These are phyloP conservation scores for Scomberomorus guttatus DNA, from an alignment of 2,797 vertebrate species.

Conservation along the genomic window DNA sequence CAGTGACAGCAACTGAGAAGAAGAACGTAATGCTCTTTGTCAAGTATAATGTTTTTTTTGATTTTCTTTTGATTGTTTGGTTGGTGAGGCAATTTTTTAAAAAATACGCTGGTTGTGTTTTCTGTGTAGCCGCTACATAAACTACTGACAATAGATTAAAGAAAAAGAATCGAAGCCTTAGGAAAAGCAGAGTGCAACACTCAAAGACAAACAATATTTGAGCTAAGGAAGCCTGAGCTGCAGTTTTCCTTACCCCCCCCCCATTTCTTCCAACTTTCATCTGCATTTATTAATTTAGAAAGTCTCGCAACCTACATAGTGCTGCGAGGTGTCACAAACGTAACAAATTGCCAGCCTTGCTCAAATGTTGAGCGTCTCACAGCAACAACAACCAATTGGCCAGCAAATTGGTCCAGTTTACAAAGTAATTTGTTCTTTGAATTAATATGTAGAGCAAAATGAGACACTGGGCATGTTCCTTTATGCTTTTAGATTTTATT, in stretches of 20 bases:
- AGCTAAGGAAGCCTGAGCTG: slow-evolving; percentile 25
- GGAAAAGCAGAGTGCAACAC: slow-evolving; percentile 33
- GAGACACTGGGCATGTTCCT: slow-evolving; percentile 17
- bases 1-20: slow-evolving; percentile 20
- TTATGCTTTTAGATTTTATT: slow-evolving; percentile 52
- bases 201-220: slow-evolving; percentile 26
- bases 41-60: slow-evolving; percentile 21
- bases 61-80: slow-evolving; percentile 13
- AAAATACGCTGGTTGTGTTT: slow-evolving; percentile 16
- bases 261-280: slow-evolving; percentile 20
- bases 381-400: background rate
- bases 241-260: background rate
- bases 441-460: slow-evolving; percentile 13
- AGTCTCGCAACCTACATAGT: slow-evolving; percentile 7
- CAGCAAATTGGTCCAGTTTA: slow-evolving; percentile 52
- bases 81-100: background rate
- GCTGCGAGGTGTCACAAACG: slow-evolving; percentile 16
- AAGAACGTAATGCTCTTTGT: background rate
- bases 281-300: slow-evolving; percentile 44
- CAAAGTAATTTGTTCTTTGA: slow-evolving; percentile 37
- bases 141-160: slow-evolving; percentile 37
- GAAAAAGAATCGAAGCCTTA: slow-evolving; percentile 2
- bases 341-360: slow-evolving; percentile 31
- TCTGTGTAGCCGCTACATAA: slow-evolving; percentile 14
- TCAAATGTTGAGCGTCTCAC: background rate